Conservation (phyloP, 2,113 vertebrate species). For the Psammodynastes pulverulentus region DNA sequence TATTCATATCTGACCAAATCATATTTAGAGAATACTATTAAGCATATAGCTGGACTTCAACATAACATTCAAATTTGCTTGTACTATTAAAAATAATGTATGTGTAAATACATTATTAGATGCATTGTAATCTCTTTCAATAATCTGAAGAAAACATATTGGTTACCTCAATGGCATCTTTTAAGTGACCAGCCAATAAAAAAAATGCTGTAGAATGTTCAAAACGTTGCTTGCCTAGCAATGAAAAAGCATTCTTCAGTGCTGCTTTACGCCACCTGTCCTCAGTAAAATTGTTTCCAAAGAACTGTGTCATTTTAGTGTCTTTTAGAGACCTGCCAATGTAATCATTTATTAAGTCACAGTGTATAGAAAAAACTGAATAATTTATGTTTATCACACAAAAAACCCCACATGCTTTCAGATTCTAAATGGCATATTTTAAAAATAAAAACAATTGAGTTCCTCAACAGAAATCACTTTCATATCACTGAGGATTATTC, state of each 20-base stretch:
- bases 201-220: conserved; percentile 97
- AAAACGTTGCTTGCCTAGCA: conserved; percentile 95
- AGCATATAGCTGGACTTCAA: neutral
- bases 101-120: neutral
- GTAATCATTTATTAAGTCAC: neutral
- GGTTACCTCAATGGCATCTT: conserved; percentile 94
- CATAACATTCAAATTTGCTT: neutral
- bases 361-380: neutral
- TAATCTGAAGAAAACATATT: neutral
- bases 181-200: conserved; percentile 91
- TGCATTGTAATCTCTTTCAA: neutral
- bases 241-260: conserved; percentile 94
- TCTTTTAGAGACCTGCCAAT: conserved; percentile 86
- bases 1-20: neutral
- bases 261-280: conserved; percentile 96
- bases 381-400: neutral
- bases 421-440: neutral
- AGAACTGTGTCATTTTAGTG: conserved; percentile 94
- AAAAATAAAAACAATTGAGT: neutral
- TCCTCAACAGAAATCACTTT: neutral
- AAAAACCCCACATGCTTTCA: neutral
- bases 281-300: conserved; percentile 93
- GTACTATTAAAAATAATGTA: neutral
- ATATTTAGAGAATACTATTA: neutral
- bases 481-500: neutral